A percentile compares a stretch with the other conserved stretches of the same genome.
Evolutionary conservation across 2,888 invertebrate species (phyloP).

Genomic region (Gnatocerus cornutus): DNA sequence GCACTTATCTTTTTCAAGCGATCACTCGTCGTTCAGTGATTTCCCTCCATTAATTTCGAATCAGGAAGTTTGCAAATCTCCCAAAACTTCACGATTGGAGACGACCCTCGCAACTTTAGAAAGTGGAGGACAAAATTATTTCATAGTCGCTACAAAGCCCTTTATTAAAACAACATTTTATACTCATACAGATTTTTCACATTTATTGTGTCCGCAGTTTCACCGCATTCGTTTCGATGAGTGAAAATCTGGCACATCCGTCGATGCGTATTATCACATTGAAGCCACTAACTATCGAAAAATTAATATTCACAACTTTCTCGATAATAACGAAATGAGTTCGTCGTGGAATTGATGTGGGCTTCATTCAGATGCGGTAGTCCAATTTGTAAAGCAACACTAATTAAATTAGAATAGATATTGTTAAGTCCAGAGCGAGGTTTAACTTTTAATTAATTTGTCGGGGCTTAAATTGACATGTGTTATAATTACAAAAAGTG

Average conservation of each 20-base stretch:
- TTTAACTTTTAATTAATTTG: constrained; percentile 13
- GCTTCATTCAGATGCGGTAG: neutral
- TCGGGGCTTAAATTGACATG: neutral
- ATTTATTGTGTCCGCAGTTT: neutral
- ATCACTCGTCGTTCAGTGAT: neutral
- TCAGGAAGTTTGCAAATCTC: neutral
- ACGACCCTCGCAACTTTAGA: neutral
- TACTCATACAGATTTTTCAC: no score
- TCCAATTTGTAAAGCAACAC: neutral
- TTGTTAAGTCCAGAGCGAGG: constrained; percentile 3
- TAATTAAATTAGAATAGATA: constrained; percentile 5
- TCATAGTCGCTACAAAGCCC: constrained; percentile 1
- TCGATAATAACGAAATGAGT: neutral
- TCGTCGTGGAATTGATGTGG: neutral
- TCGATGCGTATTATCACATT: constrained; percentile 9
- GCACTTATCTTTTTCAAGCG: constrained; percentile 11
- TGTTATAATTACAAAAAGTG: neutral
- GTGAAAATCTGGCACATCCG: constrained; percentile 7
- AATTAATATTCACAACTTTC: constrained; percentile 3
- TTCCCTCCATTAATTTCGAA: constrained; percentile 1
- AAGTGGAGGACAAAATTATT: neutral
- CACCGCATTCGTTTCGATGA: constrained; percentile 11
- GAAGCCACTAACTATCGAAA: constrained; percentile 2
- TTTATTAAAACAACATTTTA: constrained; percentile 6
- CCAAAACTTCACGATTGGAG: neutral